phyloP scores from a whole-genome alignment of 2,113 vertebrate species.

The Stegostoma tigrinum region DNA sequence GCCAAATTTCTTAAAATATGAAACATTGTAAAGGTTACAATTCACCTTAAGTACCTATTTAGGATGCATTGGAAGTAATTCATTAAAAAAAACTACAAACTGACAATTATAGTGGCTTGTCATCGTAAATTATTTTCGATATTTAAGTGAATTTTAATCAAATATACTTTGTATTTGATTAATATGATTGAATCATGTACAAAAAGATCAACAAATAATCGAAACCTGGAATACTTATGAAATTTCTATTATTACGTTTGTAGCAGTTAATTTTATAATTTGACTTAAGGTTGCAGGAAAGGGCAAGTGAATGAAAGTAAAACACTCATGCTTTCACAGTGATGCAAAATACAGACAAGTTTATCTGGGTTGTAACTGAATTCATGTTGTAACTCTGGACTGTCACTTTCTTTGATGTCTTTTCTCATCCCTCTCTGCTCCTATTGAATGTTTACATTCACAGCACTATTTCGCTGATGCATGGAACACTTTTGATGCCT shows the following conservation, averaged over 20 bases:
- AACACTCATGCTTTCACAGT: conserved; percentile 45
- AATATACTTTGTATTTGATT: background rate
- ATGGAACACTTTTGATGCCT: conserved; percentile 99
- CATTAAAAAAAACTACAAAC: background rate
- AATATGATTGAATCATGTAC: background rate
- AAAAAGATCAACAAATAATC: background rate
- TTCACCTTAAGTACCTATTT: background rate
- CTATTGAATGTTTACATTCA: conserved; percentile 72
- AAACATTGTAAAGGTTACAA: background rate
- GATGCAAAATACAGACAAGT: conserved; percentile 47
- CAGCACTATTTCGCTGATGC: conserved; percentile 99
- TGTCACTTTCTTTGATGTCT: conserved; percentile 61
- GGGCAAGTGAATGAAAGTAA: background rate
- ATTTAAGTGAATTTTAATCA: background rate
- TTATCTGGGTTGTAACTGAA: conserved; percentile 47
- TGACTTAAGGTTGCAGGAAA: background rate
- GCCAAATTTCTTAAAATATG: background rate
- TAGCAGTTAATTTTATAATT: background rate
- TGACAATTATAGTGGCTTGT: background rate
- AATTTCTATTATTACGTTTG: background rate
- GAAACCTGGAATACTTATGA: background rate
- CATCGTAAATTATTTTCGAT: background rate
- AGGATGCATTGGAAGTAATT: background rate
- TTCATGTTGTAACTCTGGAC: conserved; percentile 63
- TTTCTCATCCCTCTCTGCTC: conserved; percentile 58